Base-by-base conservation (phyloP, 2,797 vertebrate species). In the Scarus forsteni region DNA sequence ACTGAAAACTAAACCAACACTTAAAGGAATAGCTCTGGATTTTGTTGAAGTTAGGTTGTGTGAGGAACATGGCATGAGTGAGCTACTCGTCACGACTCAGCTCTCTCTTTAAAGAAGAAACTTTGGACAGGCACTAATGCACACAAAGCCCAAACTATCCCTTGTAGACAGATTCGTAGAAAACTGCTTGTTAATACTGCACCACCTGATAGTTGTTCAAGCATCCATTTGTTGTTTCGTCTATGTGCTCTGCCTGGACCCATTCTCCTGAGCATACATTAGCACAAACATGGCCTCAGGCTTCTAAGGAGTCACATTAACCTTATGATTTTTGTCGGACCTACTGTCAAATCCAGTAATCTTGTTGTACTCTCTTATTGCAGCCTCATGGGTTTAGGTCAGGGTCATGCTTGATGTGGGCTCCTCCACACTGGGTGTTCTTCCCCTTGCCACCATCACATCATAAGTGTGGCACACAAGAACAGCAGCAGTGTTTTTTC, bases 281-380 rank as follows among this genome's bases (percentile, higher is more conserved):
- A 60, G n/a, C 52, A 66, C 53, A 44, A 82, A 10, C 36, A 44
- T 4, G 56, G 56, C 71, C 15, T 1, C 1, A 16, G 72, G 70
- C 68, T 66, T 7, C 35, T 44, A 71, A 65, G 35, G 56, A 44
- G 70, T 80, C 46, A 46, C 70, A 84, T 83, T 85, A 78, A 85
- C 83, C 79, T 82, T 75, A 70, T 86, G 72, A 74, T 84, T 74
- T 82, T 49, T 68, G 70, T 71, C 40, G 34, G 54, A 58, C 54
- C 13, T 55, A 56, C 73, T 70, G 62, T 71, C 16, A 49, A 43
- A 54, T 62, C 76, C 70, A 66, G 3, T 43, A 54, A 52, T 65
- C 72, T 66, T 70, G 18, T 40, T 66, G 58, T 52, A 67, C 66
- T 79, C 51, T 66, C 36, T 59, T 54, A 60, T 55, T 56, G 49